Evolutionary conservation across 2,888 invertebrate species (phyloP).

Genomic region (Microctonus brassicae): DNA sequence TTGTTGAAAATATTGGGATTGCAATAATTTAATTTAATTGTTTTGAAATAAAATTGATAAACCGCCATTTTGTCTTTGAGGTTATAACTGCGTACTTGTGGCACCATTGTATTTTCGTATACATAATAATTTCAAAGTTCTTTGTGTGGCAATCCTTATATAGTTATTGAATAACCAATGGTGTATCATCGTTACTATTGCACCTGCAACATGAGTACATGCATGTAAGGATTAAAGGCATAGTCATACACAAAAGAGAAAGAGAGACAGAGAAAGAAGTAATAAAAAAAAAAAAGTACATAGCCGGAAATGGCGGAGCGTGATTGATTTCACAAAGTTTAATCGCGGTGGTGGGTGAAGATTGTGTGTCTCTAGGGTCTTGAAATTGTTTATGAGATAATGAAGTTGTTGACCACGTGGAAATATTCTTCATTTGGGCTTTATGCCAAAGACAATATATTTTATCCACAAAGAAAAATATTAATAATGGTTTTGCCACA

Average conservation of each 20-base stretch:
- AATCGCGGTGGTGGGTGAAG: conserved; percentile 10
- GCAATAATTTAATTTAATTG: neutral
- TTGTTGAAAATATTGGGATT: neutral
- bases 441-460: neutral
- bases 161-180: conserved; percentile 6
- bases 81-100: neutral
- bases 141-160: conserved; percentile 3
- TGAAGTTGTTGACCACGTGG: conserved; percentile 26
- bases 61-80: neutral
- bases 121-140: neutral
- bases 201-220: conserved; percentile 27
- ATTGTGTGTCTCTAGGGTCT: conserved; percentile 11
- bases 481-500: neutral
- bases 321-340: conserved; percentile 44
- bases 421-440: neutral
- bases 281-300: conserved; percentile 22
- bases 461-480: neutral
- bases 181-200: neutral
- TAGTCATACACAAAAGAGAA: conserved; percentile 1
- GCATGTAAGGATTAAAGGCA: conserved; percentile 22
- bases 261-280: conserved; percentile 7
- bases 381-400: conserved; percentile 14
- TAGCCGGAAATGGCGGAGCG: conserved; percentile 44
- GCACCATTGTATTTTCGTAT: neutral
- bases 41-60: neutral